Evolutionary conservation across 2,888 invertebrate genomes (phyloP), one percentile per base, ranked within the genome.

Genomic region (Dioctria rufipes): DNA sequence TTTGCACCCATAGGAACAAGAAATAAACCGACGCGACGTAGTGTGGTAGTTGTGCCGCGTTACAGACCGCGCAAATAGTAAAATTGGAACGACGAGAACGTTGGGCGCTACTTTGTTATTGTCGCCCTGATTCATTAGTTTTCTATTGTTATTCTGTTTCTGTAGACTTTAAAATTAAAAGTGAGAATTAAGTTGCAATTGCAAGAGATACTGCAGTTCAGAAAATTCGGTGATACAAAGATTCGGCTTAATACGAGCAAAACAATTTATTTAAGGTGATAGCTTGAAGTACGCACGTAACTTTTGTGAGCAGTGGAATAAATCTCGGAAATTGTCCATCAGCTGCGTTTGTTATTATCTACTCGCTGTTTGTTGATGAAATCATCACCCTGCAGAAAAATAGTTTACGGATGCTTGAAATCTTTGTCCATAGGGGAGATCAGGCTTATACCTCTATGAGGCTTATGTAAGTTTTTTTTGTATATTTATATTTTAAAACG

Each of bases 41-140:
- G 61, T 49, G 77, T 77, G 37, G 77, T 77, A 77, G 77, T 77
- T 77, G 61, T 77, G 77, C 37, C 60, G 73, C 8, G 73, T 60
- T 75, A 43, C 49, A 61, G 77, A 37, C 49, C 63, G 77, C 54
- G 77, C 49, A 77, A 77, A 77, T 63, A 77, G 77, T 77, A 63
- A 77, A 73, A 60, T 73, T 58, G 58, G 37, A 51, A 49, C 49
- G 40, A 5, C 42, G 73, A 42, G 51, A 58, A 49, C 69, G 69
- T 69, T 69, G 69, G 69, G 69, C 25, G 49, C 51, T 25, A 25
- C 25, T 51, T 11, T 69, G 51, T 69, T 69, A 42, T 40, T 40
- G 25, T 67, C 3, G 25, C 13, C 46, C 43, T 25, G 37, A n/a
- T 49, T 37, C 25, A 37, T 39, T 6, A 61, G 40, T 9, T 46